phyloP scores from a whole-genome alignment of 2,888 invertebrate genomes.

The Dolichopus griseipennis region DNA sequence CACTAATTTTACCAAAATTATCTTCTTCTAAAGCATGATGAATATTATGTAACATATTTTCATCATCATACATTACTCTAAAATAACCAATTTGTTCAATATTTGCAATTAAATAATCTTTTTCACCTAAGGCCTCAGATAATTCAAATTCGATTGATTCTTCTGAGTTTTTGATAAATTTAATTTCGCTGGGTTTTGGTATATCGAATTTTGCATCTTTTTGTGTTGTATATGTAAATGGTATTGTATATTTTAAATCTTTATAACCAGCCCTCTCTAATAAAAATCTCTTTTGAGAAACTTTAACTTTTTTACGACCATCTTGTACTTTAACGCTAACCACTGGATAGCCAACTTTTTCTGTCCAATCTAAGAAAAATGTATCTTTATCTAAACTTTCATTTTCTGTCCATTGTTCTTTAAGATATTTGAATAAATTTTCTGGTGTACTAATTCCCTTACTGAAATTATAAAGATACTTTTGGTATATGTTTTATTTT shows the following conservation, averaged over 20 bases:
- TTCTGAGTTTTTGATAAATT: conserved; percentile 16
- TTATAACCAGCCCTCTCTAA: conserved; percentile 27
- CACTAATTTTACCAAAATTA: conserved; percentile 47
- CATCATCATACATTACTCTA: conserved; percentile 59
- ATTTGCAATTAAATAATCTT: conserved; percentile 35
- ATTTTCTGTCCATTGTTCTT: conserved; percentile 26
- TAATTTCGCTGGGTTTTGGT: conserved; percentile 25
- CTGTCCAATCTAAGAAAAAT: conserved; percentile 51
- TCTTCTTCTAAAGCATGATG: conserved; percentile 38
- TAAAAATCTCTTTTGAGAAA: conserved; percentile 36
- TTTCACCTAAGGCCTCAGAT: neutral
- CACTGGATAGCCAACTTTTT: conserved; percentile 58
- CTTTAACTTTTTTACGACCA: conserved; percentile 22
- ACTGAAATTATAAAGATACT: too few relatives aligned
- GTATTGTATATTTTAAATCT: conserved; percentile 31
- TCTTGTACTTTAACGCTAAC: conserved; percentile 43
- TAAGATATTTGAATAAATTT: conserved; percentile 46
- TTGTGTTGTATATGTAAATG: conserved; percentile 35
- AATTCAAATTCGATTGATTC: neutral
- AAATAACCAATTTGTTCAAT: conserved; percentile 45
- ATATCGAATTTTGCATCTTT: conserved; percentile 27
- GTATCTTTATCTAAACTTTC: neutral
- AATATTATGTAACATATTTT: conserved; percentile 54
- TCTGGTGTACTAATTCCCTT: conserved; percentile 39
- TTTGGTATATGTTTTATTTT: too few relatives aligned